phyloP scores from a whole-genome alignment of 1,140 invertebrate species.

The Linepithema humile region DNA sequence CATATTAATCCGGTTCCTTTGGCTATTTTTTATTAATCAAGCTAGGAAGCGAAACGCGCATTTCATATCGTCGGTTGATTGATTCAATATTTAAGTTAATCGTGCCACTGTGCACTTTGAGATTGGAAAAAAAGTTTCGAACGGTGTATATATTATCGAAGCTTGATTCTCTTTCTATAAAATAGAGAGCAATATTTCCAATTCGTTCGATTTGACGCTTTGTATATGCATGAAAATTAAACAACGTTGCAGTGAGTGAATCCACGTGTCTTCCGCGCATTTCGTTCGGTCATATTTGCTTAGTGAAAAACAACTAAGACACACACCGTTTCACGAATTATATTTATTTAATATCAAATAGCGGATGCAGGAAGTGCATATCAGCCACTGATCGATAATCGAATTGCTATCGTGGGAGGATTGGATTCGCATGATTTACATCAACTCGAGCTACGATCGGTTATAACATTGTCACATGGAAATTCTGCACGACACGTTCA shows the following conservation, averaged over 20 bases:
- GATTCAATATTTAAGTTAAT: slow-evolving; percentile 72
- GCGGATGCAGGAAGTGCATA: neutral
- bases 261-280: neutral
- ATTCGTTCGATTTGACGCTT: slow-evolving; percentile 27
- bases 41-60: slow-evolving; percentile 59
- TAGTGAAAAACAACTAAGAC: slow-evolving; percentile 20
- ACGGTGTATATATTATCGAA: slow-evolving; percentile 23
- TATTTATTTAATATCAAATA: neutral
- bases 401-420: too few species aligned
- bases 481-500: neutral
- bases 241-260: neutral
- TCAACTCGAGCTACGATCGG: neutral
- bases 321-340: neutral
- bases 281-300: slow-evolving; percentile 9
- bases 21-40: slow-evolving; percentile 73
- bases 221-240: slow-evolving; percentile 34
- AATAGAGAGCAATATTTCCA: slow-evolving; percentile 40
- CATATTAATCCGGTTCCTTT: slow-evolving; percentile 68
- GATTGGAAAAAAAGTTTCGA: neutral
- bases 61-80: slow-evolving; percentile 61
- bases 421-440: slow-evolving; percentile 9
- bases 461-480: neutral
- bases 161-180: slow-evolving; percentile 28
- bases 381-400: too few species aligned
- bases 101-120: slow-evolving; percentile 31